These are phyloP conservation scores for Napeogenes sylphis DNA, from an alignment of 2,888 invertebrate genomes.

Conservation along the genomic window DNA sequence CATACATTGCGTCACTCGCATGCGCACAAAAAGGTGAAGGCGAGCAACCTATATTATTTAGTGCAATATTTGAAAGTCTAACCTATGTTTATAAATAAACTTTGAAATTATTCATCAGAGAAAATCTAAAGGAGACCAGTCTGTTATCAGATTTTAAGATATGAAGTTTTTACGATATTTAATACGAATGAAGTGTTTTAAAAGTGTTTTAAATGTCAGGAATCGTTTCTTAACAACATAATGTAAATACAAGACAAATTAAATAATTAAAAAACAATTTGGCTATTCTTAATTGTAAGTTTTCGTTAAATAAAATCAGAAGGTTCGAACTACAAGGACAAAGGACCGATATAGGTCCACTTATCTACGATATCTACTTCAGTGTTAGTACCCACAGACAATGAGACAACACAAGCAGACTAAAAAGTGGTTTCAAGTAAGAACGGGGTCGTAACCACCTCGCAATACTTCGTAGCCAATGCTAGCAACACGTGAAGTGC, in stretches of 20 bases:
- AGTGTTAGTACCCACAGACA: conserved; percentile 13
- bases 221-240: no score
- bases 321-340: no score
- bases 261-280: no score
- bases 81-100: background rate
- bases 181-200: no score
- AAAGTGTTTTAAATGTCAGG: no score
- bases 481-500: conserved; percentile 38
- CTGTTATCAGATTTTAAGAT: no score
- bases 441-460: conserved; percentile 53
- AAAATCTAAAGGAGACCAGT: background rate
- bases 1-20: conserved; percentile 18
- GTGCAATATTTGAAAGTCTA: conserved; percentile 28
- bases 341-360: no score
- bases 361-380: background rate
- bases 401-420: conserved; percentile 25
- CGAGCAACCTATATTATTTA: conserved; percentile 21
- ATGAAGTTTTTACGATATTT: no score
- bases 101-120: background rate
- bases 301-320: no score
- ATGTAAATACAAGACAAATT: no score
- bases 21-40: conserved; percentile 25
- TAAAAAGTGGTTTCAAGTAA: conserved; percentile 53
- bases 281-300: no score
- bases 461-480: conserved; percentile 53